Base-by-base conservation (phyloP, 2,797 vertebrate genomes). In the Pyrrhura leucotis region DNA sequence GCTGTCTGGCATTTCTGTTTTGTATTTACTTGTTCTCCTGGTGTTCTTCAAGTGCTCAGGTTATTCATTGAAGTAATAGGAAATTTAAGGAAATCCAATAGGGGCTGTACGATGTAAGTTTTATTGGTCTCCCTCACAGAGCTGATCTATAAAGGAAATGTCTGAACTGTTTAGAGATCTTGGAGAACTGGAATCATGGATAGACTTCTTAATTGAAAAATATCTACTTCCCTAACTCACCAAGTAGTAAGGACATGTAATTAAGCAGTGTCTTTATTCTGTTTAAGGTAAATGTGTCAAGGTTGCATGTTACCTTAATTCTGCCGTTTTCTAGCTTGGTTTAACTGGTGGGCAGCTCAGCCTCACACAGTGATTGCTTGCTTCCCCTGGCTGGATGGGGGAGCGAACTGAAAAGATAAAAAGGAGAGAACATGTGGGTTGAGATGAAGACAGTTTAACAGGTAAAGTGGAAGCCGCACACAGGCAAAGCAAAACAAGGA, bases 361-460 rank as follows among this genome's bases (percentile, higher is more conserved):
- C 35, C 39, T 44, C 28, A 10, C 5, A 2, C 8, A 12, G 19
- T 21, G 0, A 3, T 74, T 0, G 2, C 26, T 69, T 9, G 2
- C n/a, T 65, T 26, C 10, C 16, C 10, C 2, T 22, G n/a, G 21
- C 2, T 2, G 3, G 0, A 3, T 48, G 17, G 22, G 48, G 17
- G 37, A 68, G 54, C 42, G 29, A 71, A 31, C 37, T 0, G 5
- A 29, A 56, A 56, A 26, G 2, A 29, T n/a, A 51, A 74, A 66
- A 48, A 18, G 19, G 37, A 71, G 47, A 61, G 48, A 69, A 66
- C 10, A 20, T 0, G 0, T 21, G 29, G 7, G 14, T 29, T 82
- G 54, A 47, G 17, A 10, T 39, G 20, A 71, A 79, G 42, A 7
- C 4, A 2, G 7, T 62, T 89, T 26, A 51, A 28, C 28, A 83